phyloP scores from a whole-genome alignment of 2,888 invertebrate genomes.

The Eupithecia subfuscata region DNA sequence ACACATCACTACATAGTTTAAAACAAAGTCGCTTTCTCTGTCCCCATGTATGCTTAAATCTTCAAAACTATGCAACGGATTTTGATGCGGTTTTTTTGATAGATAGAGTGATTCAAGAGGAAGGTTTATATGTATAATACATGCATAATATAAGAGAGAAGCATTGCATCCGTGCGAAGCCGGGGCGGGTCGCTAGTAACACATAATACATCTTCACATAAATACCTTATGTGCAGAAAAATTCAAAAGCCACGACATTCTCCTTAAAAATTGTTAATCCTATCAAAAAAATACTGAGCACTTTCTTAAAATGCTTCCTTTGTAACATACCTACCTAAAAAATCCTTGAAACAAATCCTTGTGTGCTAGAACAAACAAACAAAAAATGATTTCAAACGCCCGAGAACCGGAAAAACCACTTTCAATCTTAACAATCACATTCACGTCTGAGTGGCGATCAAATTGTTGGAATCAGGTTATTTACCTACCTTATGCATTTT shows the following conservation, averaged over 20 bases:
- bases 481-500: neutral
- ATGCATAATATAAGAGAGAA: too few relatives aligned
- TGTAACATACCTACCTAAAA: neutral
- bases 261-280: neutral
- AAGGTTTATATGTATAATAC: too few relatives aligned
- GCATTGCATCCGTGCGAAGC: too few relatives aligned
- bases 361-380: neutral
- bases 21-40: too few relatives aligned
- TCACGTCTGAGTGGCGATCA: neutral
- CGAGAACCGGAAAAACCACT: conserved; percentile 3
- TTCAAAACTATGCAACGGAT: too few relatives aligned
- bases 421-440: neutral
- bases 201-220: too few relatives aligned
- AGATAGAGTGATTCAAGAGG: too few relatives aligned
- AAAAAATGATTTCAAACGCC: neutral
- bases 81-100: too few relatives aligned
- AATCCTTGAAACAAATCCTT: neutral
- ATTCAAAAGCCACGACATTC: neutral
- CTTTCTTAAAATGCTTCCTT: neutral
- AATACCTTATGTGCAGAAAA: too few relatives aligned
- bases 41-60: too few relatives aligned
- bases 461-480: neutral
- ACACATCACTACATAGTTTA: too few relatives aligned
- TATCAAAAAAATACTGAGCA: neutral
- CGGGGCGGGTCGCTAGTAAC: too few relatives aligned